phyloP scores from a whole-genome alignment of 2,113 vertebrate species.

The Tachuris rubrigastra region DNA sequence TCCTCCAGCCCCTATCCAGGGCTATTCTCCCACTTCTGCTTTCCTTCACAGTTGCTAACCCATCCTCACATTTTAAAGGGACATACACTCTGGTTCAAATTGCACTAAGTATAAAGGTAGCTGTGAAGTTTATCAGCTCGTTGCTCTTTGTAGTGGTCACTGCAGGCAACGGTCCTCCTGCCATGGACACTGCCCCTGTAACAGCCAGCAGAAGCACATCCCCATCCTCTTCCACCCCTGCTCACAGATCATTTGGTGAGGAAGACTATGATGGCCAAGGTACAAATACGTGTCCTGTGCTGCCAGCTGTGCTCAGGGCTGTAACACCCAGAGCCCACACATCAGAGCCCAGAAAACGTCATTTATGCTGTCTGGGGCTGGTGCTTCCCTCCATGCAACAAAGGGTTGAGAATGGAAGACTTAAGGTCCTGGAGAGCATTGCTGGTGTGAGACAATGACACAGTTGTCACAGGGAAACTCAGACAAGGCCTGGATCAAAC shows the following conservation, averaged over 20 bases:
- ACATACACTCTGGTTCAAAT: neutral
- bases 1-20: neutral
- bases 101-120: neutral
- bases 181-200: neutral
- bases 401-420: neutral
- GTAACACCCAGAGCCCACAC: neutral
- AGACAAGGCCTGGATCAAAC: neutral
- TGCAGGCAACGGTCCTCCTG: neutral
- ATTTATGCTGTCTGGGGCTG: neutral
- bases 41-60: neutral
- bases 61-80: conserved; percentile 22
- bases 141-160: neutral
- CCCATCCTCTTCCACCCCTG: neutral
- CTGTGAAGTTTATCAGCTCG: neutral
- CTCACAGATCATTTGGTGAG: neutral
- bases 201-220: neutral
- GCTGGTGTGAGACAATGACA: neutral
- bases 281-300: neutral
- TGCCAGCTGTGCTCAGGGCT: neutral
- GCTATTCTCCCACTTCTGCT: conserved; percentile 74
- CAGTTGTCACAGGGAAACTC: neutral
- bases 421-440: neutral
- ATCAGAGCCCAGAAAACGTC: neutral
- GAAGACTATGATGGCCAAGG: neutral
- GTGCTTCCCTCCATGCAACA: neutral